Evolutionary conservation across 2,113 vertebrate genomes (phyloP), one percentile per base, ranked within the genome.

Genomic region (Embiotoca jacksoni): DNA sequence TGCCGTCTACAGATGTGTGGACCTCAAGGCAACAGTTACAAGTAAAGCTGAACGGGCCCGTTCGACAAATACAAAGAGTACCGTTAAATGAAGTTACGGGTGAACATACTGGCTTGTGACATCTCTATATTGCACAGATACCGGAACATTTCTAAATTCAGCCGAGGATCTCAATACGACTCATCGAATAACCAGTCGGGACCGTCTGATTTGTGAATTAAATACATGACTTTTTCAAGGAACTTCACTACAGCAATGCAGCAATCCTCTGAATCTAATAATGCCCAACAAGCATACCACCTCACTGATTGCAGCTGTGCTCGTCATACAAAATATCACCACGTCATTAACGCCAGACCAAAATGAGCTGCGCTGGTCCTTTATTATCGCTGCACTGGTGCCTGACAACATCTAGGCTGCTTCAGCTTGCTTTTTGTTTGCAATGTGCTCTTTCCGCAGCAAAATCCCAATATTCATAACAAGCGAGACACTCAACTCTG

Each of bases 281-380:
- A 5, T 3, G 14, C 47, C 47, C 2, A 16, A 50, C 47, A 4
- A 50, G 47, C 47, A 7, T 7, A 6, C 39, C 39, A 41, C 6
- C 39, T 41, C 39, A 4, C 4, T 13, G 46, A 49, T 13, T 49
- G 46, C 46, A 49, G 46, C 46, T 14, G 9, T 10, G 46, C 3
- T 50, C 30, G 6, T 16, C 50, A 35, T 50, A 35, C 56, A 76
- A 60, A 60, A 60, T 13, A 64, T 61, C 59, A 58, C 32, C 14
- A 23, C 23, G 1, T 23, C 23, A 23, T 23, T 23, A 23, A 23
- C 23, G 23, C 7, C 3, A 59, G 14, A 16, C 3, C 56, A 7
- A 58, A 46, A 31, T 64, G 10, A 56, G 56, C 5, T 16, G 41
- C 32, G n/a, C 35, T 10, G 6, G 7, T 39, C 52, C 31, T 36